Conservation (phyloP, 2,888 invertebrate species). For the Anoncus sp. region DNA sequence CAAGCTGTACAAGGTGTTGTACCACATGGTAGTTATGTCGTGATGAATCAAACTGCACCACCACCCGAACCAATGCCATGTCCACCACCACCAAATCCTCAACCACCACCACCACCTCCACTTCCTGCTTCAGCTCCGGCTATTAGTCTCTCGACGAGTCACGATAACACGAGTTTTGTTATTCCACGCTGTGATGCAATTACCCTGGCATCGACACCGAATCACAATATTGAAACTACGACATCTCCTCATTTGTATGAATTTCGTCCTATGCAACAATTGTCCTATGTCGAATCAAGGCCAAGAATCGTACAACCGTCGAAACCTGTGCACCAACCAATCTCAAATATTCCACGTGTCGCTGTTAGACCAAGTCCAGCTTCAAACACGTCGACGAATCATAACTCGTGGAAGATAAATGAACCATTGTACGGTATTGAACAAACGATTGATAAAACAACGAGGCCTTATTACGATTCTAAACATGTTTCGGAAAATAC, state of each 20-base stretch:
- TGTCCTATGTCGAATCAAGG: conserved; percentile 55
- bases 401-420: conserved; percentile 74
- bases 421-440: conserved; percentile 75
- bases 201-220: conserved; percentile 66
- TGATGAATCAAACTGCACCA: conserved; percentile 75
- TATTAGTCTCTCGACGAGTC: conserved; percentile 39
- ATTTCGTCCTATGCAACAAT: conserved; percentile 62
- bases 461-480: conserved; percentile 79
- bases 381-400: conserved; percentile 69
- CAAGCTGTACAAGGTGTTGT: conserved; percentile 63
- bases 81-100: conserved; percentile 42
- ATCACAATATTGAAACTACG: conserved; percentile 62
- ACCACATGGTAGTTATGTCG: conserved; percentile 76
- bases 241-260: conserved; percentile 67
- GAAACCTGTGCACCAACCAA: conserved; percentile 70
- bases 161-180: conserved; percentile 56
- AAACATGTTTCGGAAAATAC: conserved; percentile 81
- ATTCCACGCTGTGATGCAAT: conserved; percentile 69
- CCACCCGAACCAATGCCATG: conserved; percentile 65
- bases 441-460: conserved; percentile 74
- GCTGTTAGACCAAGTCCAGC: conserved; percentile 79
- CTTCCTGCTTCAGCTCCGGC: conserved; percentile 20
- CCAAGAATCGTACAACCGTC: conserved; percentile 55
- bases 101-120: conserved; percentile 36
- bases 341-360: conserved; percentile 78